phyloP scores from a whole-genome alignment of 1,140 invertebrate genomes.

The Drosophila suzukii region DNA sequence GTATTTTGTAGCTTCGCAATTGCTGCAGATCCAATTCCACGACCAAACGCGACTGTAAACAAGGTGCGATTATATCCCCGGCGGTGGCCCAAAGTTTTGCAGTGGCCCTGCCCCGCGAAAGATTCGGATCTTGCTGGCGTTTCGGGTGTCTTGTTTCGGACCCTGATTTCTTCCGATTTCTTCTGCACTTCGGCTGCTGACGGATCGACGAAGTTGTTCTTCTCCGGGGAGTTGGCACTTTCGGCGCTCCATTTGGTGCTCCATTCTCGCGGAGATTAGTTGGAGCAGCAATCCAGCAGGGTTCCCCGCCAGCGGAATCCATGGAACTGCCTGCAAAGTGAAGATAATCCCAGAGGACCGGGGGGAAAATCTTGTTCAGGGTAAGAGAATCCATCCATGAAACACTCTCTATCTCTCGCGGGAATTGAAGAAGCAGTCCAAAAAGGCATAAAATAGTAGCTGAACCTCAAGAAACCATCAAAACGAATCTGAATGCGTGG shows the following conservation, averaged over 20 bases:
- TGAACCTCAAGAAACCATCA: no score
- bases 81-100: background rate
- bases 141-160: conserved; percentile 9
- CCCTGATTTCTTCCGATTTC: background rate
- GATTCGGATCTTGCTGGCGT: background rate
- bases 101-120: background rate
- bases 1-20: conserved; percentile 4
- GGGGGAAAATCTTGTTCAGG: background rate
- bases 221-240: background rate
- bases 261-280: background rate
- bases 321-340: background rate
- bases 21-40: background rate
- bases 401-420: background rate
- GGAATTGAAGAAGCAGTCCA: no score
- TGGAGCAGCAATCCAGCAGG: background rate
- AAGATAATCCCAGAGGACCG: background rate
- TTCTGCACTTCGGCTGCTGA: background rate
- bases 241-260: background rate
- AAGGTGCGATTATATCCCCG: background rate
- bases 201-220: background rate
- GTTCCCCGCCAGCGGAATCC: background rate
- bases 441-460: no score
- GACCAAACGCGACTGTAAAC: background rate
- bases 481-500: no score
- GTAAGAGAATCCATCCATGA: background rate